Evolutionary conservation across 2,888 invertebrate genomes (phyloP).

Genomic region (Brachypterus glaber): DNA sequence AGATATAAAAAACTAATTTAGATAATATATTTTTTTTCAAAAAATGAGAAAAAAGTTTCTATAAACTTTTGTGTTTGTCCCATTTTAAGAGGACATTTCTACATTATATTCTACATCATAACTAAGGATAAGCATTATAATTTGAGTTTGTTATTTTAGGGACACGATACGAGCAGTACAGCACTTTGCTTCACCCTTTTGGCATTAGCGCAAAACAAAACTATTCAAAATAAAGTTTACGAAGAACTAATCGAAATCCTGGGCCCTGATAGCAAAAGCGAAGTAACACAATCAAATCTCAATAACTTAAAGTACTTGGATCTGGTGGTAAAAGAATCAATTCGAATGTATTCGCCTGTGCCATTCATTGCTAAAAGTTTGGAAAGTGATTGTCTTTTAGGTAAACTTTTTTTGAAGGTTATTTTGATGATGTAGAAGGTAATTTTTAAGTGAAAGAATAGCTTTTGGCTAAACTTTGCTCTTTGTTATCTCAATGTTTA

Average conservation of each 20-base stretch:
- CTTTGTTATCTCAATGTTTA: too few species aligned
- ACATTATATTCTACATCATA: too few species aligned
- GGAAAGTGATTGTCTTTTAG: conserved; percentile 36
- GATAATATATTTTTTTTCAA: too few species aligned
- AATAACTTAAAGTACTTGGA: conserved; percentile 44
- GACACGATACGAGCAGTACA: conserved; percentile 48
- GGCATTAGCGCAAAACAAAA: conserved; percentile 42
- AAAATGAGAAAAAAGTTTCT: too few species aligned
- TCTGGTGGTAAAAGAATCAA: conserved; percentile 48
- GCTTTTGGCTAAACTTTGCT: too few species aligned
- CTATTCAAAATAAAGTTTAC: conserved; percentile 37
- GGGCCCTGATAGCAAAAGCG: conserved; percentile 25
- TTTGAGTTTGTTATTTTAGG: conserved; percentile 35
- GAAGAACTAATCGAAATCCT: conserved; percentile 29
- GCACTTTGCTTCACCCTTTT: conserved; percentile 46
- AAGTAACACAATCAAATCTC: conserved; percentile 26
- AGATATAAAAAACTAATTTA: too few species aligned
- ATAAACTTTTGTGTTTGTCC: too few species aligned
- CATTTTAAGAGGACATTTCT: too few species aligned
- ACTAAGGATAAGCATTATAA: too few species aligned
- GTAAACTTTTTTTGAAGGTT: conserved; percentile 14
- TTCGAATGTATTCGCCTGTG: conserved; percentile 48
- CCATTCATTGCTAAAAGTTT: conserved; percentile 43
- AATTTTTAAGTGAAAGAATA: too few species aligned
- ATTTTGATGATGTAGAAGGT: too few species aligned